Percentiles rank a stretch among this genome's conserved stretches.
phyloP scores from a whole-genome alignment of 2,797 vertebrate species.

The Aphelocoma californica region DNA sequence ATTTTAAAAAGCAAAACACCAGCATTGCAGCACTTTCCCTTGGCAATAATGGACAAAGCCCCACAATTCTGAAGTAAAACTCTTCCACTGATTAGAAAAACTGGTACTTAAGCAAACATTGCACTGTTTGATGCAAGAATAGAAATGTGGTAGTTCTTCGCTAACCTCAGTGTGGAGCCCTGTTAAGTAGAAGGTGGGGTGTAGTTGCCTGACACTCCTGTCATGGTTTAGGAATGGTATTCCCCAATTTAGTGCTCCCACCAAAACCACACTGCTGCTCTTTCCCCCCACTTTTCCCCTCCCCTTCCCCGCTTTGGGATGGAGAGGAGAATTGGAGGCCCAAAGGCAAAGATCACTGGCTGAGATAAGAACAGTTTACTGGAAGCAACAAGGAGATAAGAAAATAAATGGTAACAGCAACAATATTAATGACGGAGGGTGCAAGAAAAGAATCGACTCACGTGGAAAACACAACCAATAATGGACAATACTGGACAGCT shows the following conservation, averaged over 20 bases:
- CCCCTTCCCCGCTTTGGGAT: neutral
- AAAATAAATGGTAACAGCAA: neutral
- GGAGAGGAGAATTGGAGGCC: neutral
- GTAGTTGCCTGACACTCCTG: neutral
- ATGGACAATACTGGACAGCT: neutral
- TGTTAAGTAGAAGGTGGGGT: neutral
- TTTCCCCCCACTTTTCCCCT: neutral
- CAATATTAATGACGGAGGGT: neutral
- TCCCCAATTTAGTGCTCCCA: neutral
- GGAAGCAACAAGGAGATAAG: neutral
- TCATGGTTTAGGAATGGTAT: neutral
- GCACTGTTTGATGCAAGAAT: neutral
- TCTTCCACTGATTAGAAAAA: neutral
- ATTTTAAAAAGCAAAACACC: neutral
- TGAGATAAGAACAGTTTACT: neutral
- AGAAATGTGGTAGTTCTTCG: neutral
- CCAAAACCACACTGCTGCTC: no score
- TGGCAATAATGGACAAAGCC: neutral
- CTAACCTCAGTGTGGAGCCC: neutral
- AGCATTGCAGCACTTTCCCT: neutral
- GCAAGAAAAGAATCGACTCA: fast-evolving
- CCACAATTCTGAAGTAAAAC: neutral
- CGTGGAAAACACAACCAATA: fast-evolving
- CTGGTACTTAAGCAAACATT: neutral
- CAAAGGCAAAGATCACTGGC: neutral